Conservation (phyloP, 2,888 invertebrate species). For the Nesidiocoris tenuis region DNA sequence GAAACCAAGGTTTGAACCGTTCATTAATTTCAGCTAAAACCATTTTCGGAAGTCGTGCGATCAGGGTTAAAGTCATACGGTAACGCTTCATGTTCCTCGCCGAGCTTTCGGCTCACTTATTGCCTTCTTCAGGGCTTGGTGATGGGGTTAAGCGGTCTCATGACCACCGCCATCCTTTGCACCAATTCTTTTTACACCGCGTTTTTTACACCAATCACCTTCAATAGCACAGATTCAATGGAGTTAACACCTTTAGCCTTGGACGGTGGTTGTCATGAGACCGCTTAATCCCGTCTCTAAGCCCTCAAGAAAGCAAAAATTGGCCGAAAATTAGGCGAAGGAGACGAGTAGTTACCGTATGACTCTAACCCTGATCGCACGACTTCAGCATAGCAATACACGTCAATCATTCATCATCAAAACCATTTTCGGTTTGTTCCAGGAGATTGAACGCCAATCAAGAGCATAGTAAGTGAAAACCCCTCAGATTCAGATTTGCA, state of each 20-base stretch:
- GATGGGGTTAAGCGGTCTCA: too few species aligned
- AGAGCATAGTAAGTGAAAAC: constrained; percentile 38
- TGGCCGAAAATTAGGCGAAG: background rate
- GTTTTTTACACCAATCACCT: background rate
- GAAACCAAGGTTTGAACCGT: background rate
- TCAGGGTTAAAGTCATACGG: background rate
- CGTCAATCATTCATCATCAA: too few species aligned
- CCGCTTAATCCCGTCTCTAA: background rate
- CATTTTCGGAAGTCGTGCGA: too few species aligned
- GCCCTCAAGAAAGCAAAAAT: background rate
- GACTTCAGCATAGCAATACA: too few species aligned
- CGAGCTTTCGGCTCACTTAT: background rate
- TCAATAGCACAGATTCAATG: too few species aligned
- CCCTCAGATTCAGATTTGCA: background rate
- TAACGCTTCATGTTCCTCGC: background rate
- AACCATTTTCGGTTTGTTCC: constrained; percentile 42
- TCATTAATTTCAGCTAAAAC: background rate
- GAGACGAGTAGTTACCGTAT: too few species aligned
- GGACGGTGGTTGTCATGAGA: background rate
- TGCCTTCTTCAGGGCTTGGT: background rate
- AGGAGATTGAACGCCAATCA: constrained; percentile 45
- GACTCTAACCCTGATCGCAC: too few species aligned
- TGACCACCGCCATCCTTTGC: too few species aligned
- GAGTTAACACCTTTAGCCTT: too few species aligned
- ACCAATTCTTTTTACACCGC: too few species aligned